Evolutionary conservation across 2,888 invertebrate species (phyloP).

Genomic region (Caenorhabditis virilis): DNA sequence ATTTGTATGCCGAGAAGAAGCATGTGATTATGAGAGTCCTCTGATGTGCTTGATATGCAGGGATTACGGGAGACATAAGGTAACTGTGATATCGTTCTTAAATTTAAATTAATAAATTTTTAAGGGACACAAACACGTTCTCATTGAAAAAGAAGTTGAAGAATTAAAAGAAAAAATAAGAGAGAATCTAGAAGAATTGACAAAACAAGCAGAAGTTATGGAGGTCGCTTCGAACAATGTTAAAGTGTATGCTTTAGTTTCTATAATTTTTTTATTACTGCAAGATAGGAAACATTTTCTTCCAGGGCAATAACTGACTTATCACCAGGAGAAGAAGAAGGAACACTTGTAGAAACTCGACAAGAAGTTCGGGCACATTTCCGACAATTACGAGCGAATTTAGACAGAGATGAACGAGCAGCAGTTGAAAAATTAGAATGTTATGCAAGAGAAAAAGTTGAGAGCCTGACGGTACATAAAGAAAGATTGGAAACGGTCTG

Average conservation of each 20-base stretch:
- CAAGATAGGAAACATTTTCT: not conserved
- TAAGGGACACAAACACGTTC: constrained; percentile 72
- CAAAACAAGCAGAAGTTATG: constrained; percentile 12
- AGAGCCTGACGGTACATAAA: constrained; percentile 8
- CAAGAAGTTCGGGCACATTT: constrained; percentile 32
- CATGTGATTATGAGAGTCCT: constrained; percentile 71
- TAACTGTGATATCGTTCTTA: too few species aligned
- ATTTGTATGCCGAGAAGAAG: constrained; percentile 73
- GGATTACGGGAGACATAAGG: constrained; percentile 74
- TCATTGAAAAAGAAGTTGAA: constrained; percentile 74
- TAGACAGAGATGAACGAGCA: constrained; percentile 17
- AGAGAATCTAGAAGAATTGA: constrained; percentile 72
- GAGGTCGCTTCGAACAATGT: too few species aligned
- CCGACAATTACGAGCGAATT: constrained; percentile 12
- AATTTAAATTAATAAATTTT: too few species aligned
- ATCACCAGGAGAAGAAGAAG: constrained; percentile 14
- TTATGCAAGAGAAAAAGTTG: constrained; percentile 12
- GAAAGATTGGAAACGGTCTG: constrained; percentile 19
- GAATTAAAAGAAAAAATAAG: constrained; percentile 72
- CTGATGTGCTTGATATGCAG: constrained; percentile 75
- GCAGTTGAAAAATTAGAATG: constrained; percentile 17
- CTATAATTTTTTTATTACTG: too few species aligned
- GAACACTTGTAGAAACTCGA: constrained; percentile 21
- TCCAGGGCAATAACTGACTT: constrained; percentile 17
- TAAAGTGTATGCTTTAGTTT: too few species aligned